Conservation (phyloP, 1,140 invertebrate species). For the Drosophila carrolli region DNA sequence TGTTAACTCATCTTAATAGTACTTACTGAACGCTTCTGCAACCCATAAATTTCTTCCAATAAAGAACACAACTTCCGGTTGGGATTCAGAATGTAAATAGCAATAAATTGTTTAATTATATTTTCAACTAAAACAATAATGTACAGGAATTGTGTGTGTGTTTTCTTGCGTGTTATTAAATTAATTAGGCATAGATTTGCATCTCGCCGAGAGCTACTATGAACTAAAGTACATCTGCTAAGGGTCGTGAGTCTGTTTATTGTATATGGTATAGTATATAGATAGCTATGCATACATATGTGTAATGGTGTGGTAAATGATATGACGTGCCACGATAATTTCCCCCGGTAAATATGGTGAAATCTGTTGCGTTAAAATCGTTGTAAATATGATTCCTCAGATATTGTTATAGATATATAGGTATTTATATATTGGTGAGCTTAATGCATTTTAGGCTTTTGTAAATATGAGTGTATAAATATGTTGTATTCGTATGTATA, state of each 20-base stretch:
- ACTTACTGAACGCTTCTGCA: not conserved
- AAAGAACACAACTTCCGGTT: slow-evolving; percentile 19
- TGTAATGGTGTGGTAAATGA: slow-evolving; percentile 46
- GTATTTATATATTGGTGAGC: slow-evolving; percentile 60
- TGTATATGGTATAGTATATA: slow-evolving; percentile 47
- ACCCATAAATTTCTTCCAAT: not conserved
- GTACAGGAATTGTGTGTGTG: slow-evolving; percentile 56
- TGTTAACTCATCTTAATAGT: not conserved
- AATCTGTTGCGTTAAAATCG: slow-evolving; percentile 69
- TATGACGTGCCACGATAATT: slow-evolving; percentile 53
- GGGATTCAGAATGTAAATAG: slow-evolving; percentile 77
- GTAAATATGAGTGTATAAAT: slow-evolving; percentile 69
- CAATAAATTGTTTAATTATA: slow-evolving; percentile 68
- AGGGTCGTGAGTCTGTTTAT: slow-evolving; percentile 55
- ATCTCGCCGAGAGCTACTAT: slow-evolving; percentile 19
- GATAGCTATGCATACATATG: slow-evolving; percentile 51
- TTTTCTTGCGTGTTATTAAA: slow-evolving; percentile 20
- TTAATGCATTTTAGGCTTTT: slow-evolving; percentile 60
- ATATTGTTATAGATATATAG: slow-evolving; percentile 37
- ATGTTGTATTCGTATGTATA: slow-evolving; percentile 54
- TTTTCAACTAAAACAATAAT: slow-evolving; percentile 74
- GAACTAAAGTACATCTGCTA: slow-evolving; percentile 70
- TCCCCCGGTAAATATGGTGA: slow-evolving; percentile 63
- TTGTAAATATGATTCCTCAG: slow-evolving; percentile 70
- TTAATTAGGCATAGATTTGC: slow-evolving; percentile 13